phyloP scores from a whole-genome alignment of 2,113 vertebrate genomes.

The Castor canadensis region DNA sequence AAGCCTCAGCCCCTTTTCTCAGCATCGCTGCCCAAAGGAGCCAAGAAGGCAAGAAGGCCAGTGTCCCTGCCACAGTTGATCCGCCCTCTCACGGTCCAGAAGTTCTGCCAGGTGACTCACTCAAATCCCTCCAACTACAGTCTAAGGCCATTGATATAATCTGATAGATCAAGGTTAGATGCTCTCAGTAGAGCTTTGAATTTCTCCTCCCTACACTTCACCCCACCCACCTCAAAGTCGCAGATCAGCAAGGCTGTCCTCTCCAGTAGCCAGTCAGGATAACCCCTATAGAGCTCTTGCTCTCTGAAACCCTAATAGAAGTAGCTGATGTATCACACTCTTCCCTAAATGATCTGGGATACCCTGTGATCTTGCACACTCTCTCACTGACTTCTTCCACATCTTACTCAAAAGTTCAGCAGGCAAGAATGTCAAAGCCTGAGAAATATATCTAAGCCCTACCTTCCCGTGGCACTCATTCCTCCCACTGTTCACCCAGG shows the following conservation, averaged over 20 bases:
- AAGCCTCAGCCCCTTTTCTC: background rate
- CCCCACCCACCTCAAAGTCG: background rate
- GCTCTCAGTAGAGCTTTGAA: background rate
- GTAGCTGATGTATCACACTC: rapidly evolving
- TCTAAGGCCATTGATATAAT: background rate
- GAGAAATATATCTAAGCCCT: background rate
- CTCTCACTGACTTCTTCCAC: background rate
- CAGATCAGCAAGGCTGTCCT: background rate
- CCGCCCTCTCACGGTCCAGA: background rate
- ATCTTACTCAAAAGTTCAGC: background rate
- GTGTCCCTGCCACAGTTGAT: background rate
- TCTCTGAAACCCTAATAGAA: background rate
- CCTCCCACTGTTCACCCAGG: background rate
- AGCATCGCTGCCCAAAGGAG: background rate
- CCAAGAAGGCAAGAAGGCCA: background rate
- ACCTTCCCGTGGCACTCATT: too few relatives aligned
- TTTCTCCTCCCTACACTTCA: background rate
- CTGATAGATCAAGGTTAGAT: background rate
- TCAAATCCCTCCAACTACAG: background rate
- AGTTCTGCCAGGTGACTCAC: background rate
- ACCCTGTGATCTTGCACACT: background rate
- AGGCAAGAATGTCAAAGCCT: background rate
- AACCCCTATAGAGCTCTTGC: background rate
- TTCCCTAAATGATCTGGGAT: background rate
- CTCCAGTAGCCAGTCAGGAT: background rate